Percentiles rank a stretch among this genome's conserved stretches.
Evolutionary conservation across 1,140 invertebrate species (phyloP).

Genomic region (Seison nebaliae): DNA sequence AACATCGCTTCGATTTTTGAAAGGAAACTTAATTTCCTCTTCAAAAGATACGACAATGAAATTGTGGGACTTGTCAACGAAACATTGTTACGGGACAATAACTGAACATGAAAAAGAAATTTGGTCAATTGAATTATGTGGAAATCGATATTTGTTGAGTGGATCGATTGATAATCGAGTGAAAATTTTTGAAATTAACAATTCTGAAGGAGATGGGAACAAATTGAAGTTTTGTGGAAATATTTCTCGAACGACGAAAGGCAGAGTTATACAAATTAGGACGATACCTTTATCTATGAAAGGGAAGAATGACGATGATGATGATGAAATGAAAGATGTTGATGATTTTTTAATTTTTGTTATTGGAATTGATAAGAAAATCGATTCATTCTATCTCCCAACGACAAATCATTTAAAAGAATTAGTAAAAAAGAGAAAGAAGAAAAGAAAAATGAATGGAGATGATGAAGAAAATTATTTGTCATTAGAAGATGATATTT

Average conservation of each 20-base stretch:
- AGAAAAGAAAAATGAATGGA: too few relatives aligned
- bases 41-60: constrained; percentile 76
- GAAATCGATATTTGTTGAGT: constrained; percentile 51
- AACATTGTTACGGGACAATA: constrained; percentile 80
- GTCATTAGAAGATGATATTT: too few relatives aligned
- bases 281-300: constrained; percentile 31
- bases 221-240: not conserved
- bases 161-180: constrained; percentile 57
- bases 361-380: too few relatives aligned
- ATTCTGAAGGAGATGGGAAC: constrained; percentile 3
- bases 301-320: constrained; percentile 29
- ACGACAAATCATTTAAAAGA: too few relatives aligned
- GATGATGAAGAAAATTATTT: too few relatives aligned
- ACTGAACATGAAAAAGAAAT: constrained; percentile 34
- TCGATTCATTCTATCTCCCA: too few relatives aligned
- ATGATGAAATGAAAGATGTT: constrained; percentile 17
- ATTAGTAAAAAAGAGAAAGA: too few relatives aligned
- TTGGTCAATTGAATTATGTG: constrained; percentile 39
- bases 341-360: too few relatives aligned
- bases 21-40: constrained; percentile 44
- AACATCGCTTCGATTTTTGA: constrained; percentile 56
- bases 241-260: not conserved
- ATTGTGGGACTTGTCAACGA: constrained; percentile 79
- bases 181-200: constrained; percentile 41
- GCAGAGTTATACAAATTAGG: constrained; percentile 10